These are phyloP conservation scores for Agrypnia vestita DNA, from an alignment of 1,140 invertebrate species.

Conservation along the genomic window DNA sequence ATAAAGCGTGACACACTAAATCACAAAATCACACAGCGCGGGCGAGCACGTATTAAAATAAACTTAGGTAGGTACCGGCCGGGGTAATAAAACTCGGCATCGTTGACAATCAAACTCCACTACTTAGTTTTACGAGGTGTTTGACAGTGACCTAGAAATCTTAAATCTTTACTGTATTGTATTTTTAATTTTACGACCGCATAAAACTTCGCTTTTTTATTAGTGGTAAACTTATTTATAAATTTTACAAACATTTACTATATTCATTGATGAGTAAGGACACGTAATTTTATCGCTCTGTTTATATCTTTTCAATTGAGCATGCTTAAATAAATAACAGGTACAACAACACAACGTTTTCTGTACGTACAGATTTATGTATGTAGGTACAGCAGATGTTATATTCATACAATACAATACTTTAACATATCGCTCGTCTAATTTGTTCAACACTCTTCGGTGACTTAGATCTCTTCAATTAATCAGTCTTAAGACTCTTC, in stretches of 20 bases:
- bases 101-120: slow-evolving; percentile 39
- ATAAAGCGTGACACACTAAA: slow-evolving; percentile 21
- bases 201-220: slow-evolving; percentile 31
- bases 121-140: slow-evolving; percentile 27
- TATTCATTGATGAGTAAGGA: slow-evolving; percentile 37
- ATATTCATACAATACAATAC: no score
- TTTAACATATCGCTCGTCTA: no score
- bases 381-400: no score
- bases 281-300: slow-evolving; percentile 18
- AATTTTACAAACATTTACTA: slow-evolving; percentile 21
- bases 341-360: no score
- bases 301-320: not conserved
- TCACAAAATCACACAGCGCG: slow-evolving; percentile 18
- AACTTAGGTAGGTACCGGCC: not conserved
- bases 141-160: slow-evolving; percentile 44
- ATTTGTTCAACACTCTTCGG: no score
- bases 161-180: slow-evolving; percentile 44
- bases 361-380: no score
- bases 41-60: slow-evolving; percentile 26
- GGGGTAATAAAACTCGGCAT: slow-evolving; percentile 9
- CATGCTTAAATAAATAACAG: no score
- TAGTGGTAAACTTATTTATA: slow-evolving; percentile 18
- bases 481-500: no score
- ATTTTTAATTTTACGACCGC: slow-evolving; percentile 41
- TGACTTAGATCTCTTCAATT: no score